Evolutionary conservation across 2,797 vertebrate genomes (phyloP).

Genomic region (Sylvilagus floridanus): DNA sequence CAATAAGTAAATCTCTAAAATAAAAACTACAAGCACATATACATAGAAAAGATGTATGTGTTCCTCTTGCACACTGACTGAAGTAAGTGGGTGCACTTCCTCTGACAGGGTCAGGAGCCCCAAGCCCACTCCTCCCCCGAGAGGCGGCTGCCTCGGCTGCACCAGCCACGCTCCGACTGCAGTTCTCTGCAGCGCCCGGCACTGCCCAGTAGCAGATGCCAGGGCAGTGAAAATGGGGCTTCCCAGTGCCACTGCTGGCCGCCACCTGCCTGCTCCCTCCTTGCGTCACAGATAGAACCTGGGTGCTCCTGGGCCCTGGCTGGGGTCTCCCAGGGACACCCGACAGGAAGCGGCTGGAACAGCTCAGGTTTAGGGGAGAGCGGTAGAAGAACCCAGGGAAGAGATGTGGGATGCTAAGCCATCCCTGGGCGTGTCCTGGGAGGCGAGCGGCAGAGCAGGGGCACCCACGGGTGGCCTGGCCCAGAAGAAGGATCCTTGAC

Average conservation of each 20-base stretch:
- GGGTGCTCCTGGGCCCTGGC: background rate
- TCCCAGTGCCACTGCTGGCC: background rate
- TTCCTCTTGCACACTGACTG: background rate
- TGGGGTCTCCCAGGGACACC: background rate
- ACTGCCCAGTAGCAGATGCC: too few species aligned
- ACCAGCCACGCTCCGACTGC: background rate
- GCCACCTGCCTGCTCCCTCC: background rate
- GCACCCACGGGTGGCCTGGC: too few species aligned
- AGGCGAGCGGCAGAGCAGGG: background rate
- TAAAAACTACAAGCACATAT: too few species aligned
- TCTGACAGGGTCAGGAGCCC: background rate
- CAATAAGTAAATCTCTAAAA: too few species aligned
- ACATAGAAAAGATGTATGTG: too few species aligned
- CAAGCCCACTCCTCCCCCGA: background rate
- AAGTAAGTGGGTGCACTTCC: background rate
- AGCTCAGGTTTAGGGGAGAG: background rate
- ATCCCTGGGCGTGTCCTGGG: fast-evolving
- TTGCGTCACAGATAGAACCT: constrained; percentile 59
- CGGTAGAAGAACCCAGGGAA: background rate
- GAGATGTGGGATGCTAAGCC: background rate
- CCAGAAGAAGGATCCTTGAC: background rate
- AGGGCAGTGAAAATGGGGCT: background rate
- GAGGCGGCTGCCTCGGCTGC: background rate
- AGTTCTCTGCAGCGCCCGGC: background rate
- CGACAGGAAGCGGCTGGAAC: background rate